Conservation (phyloP, 2,888 invertebrate species). For the Caenorhabditis sp. region DNA sequence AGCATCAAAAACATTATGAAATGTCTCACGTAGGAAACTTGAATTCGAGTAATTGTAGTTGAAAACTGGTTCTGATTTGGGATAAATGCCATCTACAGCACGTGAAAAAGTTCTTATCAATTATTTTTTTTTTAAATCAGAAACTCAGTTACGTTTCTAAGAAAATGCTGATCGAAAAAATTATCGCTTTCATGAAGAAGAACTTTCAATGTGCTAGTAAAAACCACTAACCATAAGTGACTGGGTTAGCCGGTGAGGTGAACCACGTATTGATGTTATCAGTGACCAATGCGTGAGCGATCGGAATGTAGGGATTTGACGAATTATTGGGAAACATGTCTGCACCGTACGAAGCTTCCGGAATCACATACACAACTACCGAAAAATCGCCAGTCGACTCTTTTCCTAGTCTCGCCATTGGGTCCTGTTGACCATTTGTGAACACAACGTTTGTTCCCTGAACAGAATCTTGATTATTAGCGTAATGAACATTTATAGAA, state of each 20-base stretch:
- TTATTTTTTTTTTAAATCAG: too few relatives aligned
- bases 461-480: neutral
- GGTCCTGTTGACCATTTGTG: constrained; percentile 41
- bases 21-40: too few relatives aligned
- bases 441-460: constrained; percentile 51
- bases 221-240: constrained; percentile 2
- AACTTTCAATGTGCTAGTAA: too few relatives aligned
- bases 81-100: too few relatives aligned
- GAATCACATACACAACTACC: constrained; percentile 20
- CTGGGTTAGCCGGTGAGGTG: constrained; percentile 32
- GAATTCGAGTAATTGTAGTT: too few relatives aligned
- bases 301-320: constrained; percentile 14
- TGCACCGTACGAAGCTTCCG: constrained; percentile 29
- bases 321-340: constrained; percentile 44
- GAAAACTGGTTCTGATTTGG: too few relatives aligned
- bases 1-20: too few relatives aligned
- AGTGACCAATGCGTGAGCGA: constrained; percentile 37
- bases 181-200: too few relatives aligned
- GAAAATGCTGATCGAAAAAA: too few relatives aligned
- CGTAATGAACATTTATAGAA: too few relatives aligned
- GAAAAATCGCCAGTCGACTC: constrained; percentile 17
- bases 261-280: constrained; percentile 53
- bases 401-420: constrained; percentile 26
- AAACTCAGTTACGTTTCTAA: too few relatives aligned
- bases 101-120: too few relatives aligned